Evolutionary conservation across 2,113 vertebrate species (phyloP).

Genomic region (Pantherophis guttatus): DNA sequence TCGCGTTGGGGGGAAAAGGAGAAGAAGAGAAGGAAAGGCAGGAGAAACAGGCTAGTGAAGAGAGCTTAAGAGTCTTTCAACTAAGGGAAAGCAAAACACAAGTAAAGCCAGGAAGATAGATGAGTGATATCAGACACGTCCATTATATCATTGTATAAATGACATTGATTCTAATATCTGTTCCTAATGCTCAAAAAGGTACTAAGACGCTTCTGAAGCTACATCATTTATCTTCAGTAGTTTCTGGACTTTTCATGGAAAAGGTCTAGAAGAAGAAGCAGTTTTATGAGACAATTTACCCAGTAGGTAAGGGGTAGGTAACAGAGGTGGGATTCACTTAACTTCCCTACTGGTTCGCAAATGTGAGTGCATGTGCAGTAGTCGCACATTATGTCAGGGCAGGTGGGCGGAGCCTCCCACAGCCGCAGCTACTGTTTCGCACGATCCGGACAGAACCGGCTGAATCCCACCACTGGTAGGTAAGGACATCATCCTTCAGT

Average conservation of each 20-base stretch:
- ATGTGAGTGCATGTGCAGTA: too few species aligned
- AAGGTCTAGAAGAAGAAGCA: background rate
- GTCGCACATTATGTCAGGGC: too few species aligned
- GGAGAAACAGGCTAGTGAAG: background rate
- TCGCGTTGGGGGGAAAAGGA: background rate
- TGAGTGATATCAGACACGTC: background rate
- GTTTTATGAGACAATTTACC: background rate
- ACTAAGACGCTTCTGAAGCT: background rate
- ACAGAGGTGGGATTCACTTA: background rate
- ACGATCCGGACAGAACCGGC: too few species aligned
- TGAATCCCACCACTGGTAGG: background rate
- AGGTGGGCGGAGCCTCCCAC: too few species aligned
- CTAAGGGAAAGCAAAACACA: background rate
- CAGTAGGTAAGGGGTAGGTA: background rate
- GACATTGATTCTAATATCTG: background rate
- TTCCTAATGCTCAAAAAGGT: background rate
- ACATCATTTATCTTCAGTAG: background rate
- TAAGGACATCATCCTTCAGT: background rate
- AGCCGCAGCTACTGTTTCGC: too few species aligned
- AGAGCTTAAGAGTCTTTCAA: background rate
- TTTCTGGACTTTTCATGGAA: background rate
- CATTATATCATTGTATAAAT: background rate
- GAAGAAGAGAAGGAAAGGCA: background rate
- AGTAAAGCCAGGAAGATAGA: background rate
- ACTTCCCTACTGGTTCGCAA: too few species aligned